Conservation (phyloP, 2,797 vertebrate species). For the Malurus splendens region DNA sequence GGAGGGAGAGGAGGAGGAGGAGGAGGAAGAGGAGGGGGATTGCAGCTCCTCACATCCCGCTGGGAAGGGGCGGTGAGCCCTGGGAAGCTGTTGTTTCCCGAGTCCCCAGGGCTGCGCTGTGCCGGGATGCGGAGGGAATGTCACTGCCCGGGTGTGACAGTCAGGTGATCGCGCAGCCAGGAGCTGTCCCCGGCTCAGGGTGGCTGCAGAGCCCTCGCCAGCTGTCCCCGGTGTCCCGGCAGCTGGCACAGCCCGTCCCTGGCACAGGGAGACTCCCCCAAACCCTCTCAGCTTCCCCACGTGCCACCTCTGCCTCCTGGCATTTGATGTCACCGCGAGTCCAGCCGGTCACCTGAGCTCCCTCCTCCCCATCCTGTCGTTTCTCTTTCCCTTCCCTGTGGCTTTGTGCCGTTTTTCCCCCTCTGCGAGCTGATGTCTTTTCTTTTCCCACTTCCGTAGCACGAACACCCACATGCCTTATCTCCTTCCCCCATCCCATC, state of each 20-base stretch:
- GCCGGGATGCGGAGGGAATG: neutral
- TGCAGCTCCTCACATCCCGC: neutral
- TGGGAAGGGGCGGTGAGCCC: neutral
- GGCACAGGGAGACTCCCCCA: neutral
- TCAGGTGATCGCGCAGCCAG: neutral
- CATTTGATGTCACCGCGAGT: neutral
- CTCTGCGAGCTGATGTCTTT: neutral
- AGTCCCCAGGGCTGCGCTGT: neutral
- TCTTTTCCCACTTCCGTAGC: conserved; percentile 56
- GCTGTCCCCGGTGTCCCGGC: neutral
- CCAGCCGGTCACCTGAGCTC: neutral
- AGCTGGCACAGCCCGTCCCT: neutral
- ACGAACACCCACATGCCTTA: conserved; percentile 31
- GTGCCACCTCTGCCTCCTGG: neutral
- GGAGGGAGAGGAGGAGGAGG: neutral
- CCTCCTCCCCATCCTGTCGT: neutral
- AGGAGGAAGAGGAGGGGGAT: neutral
- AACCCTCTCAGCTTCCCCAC: neutral
- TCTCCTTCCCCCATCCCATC: conserved; percentile 53
- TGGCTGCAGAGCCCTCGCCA: neutral
- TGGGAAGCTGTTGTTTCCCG: neutral
- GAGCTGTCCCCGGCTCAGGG: neutral
- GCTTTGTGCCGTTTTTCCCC: conserved; percentile 45
- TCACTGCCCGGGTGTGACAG: neutral
- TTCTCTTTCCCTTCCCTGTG: conserved; percentile 51